These are phyloP conservation scores for Malurus cyaneus DNA, from an alignment of 2,113 vertebrate species.

Conservation along the genomic window DNA sequence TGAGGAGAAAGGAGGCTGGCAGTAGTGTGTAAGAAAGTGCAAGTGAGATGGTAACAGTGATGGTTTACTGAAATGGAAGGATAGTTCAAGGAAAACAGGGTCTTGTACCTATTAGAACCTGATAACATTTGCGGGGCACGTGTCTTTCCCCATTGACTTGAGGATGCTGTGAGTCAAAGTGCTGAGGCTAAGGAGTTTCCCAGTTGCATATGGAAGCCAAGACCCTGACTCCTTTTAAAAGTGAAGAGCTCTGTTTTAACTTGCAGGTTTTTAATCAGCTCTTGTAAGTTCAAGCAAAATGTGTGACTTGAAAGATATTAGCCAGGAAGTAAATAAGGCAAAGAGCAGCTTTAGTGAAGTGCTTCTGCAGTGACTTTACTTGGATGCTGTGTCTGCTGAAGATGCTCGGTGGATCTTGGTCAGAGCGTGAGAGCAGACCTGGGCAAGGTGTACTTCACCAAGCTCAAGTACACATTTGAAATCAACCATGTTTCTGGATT, in stretches of 20 bases:
- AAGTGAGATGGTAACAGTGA: not conserved
- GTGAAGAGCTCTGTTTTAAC: not conserved
- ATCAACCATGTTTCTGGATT: not conserved
- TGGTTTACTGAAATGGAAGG: not conserved
- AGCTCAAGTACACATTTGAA: not conserved
- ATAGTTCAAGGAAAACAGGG: not conserved
- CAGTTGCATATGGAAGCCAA: not conserved
- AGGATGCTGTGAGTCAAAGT: not conserved
- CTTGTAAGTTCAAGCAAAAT: not conserved
- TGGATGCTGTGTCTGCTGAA: not conserved
- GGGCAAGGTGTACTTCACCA: not conserved
- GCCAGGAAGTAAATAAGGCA: not conserved
- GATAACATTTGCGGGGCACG: not conserved
- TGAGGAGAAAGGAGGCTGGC: not conserved
- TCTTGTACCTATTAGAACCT: not conserved
- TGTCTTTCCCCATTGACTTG: not conserved
- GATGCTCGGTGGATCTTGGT: not conserved
- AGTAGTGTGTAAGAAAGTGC: not conserved
- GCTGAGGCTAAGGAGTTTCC: not conserved
- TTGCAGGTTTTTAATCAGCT: not conserved
- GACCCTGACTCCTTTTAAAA: not conserved
- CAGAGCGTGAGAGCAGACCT: not conserved
- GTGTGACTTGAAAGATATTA: not conserved
- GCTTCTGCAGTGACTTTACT: not conserved
- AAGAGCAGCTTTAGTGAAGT: not conserved